Evolutionary conservation across 2,113 vertebrate species (phyloP).

Genomic region (Erinaceus europaeus): DNA sequence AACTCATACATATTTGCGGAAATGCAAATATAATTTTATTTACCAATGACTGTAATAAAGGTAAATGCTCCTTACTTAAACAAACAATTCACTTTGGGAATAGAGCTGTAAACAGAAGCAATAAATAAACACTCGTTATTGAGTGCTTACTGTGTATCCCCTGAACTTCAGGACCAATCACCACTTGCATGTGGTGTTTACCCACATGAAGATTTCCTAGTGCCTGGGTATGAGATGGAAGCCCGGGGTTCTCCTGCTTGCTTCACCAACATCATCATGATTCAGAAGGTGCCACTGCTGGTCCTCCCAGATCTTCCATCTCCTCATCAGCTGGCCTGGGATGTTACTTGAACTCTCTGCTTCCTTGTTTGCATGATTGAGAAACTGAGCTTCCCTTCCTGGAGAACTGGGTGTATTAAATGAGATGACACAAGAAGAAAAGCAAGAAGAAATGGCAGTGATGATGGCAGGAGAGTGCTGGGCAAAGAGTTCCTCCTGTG

Average conservation of each 20-base stretch:
- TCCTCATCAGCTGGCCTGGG: not conserved
- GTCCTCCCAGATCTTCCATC: not conserved
- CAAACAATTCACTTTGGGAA: slow-evolving; percentile 79
- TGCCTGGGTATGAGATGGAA: fast-evolving
- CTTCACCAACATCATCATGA: no score
- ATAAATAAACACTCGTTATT: slow-evolving; percentile 76
- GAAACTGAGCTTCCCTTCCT: not conserved
- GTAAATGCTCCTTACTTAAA: slow-evolving; percentile 79
- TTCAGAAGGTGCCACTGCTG: not conserved
- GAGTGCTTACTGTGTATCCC: slow-evolving; percentile 71
- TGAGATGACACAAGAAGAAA: not conserved
- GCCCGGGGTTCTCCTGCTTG: no score
- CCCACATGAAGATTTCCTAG: not conserved
- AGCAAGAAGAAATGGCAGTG: not conserved
- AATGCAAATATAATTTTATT: slow-evolving; percentile 81
- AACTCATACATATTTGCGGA: slow-evolving; percentile 79
- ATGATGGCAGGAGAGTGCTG: no score
- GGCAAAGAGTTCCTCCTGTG: no score
- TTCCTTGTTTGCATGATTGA: slow-evolving; percentile 7
- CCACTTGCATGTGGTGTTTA: not conserved
- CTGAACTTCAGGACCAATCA: slow-evolving; percentile 20
- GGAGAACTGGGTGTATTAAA: not conserved
- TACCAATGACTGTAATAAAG: slow-evolving; percentile 80
- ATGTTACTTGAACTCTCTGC: not conserved
- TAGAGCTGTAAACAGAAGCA: slow-evolving; percentile 76